phyloP scores from a whole-genome alignment of 2,888 invertebrate genomes.

The Trichogramma evanescens region DNA sequence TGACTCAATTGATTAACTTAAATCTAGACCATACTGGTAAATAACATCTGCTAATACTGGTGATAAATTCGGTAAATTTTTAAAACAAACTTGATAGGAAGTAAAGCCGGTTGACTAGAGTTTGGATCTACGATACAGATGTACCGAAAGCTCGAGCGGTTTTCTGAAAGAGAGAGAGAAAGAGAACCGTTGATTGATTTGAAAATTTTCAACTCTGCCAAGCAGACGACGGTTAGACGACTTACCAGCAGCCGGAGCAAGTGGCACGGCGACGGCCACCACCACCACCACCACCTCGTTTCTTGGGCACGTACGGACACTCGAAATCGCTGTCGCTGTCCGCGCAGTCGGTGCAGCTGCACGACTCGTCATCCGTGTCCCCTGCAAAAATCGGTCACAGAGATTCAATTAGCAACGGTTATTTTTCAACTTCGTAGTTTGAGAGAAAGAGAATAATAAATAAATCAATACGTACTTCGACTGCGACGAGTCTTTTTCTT shows the following conservation, averaged over 20 bases:
- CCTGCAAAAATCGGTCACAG: neutral
- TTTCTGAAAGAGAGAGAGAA: neutral
- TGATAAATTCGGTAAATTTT: no score
- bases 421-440: no score
- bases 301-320: neutral
- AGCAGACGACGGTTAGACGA: neutral
- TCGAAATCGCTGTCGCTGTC: slow-evolving; percentile 5
- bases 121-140: no score
- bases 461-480: neutral
- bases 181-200: neutral
- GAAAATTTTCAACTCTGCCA: neutral
- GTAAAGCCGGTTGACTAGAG: no score
- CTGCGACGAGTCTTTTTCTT: neutral
- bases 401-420: neutral
- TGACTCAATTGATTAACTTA: no score
- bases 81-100: no score
- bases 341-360: slow-evolving; percentile 14
- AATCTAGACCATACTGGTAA: no score
- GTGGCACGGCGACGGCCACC: neutral
- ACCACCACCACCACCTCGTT: neutral
- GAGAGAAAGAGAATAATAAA: neutral
- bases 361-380: neutral
- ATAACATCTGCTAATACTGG: no score
- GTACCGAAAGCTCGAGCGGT: no score
- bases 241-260: neutral